Percentiles rank a stretch among this genome's conserved stretches.
Conservation (phyloP, 2,797 vertebrate genomes). For the Pantherophis alleghaniensis region DNA sequence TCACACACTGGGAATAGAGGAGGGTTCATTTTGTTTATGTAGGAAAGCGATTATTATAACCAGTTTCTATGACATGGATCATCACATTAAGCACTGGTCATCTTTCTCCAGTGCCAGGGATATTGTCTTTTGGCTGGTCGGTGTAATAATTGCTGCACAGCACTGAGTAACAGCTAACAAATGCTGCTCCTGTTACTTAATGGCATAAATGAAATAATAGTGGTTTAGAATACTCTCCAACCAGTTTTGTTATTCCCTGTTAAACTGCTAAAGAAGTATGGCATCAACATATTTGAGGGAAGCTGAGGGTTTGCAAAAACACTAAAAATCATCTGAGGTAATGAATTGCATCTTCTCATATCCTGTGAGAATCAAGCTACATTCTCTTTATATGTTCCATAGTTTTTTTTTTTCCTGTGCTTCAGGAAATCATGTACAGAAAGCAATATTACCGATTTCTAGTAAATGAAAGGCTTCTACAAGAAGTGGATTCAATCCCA, state of each 20-base stretch:
- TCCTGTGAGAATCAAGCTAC: background rate
- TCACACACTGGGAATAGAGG: background rate
- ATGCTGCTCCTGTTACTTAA: background rate
- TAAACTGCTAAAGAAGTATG: background rate
- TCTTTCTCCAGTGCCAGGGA: constrained; percentile 22
- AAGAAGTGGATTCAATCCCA: background rate
- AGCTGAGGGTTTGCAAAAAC: background rate
- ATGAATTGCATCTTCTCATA: background rate
- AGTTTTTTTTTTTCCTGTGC: background rate
- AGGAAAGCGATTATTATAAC: background rate
- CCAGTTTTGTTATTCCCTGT: background rate
- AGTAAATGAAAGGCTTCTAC: background rate
- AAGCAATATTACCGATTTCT: background rate
- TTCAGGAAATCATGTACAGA: background rate
- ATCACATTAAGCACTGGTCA: constrained; percentile 12
- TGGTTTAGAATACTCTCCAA: background rate
- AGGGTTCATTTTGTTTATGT: background rate
- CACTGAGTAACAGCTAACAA: background rate
- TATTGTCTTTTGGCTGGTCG: constrained; percentile 37
- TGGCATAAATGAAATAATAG: background rate
- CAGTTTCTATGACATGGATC: fast-evolving
- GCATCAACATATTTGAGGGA: background rate
- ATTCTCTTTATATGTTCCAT: background rate
- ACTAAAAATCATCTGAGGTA: background rate
- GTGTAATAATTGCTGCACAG: background rate